Base-by-base conservation (phyloP, 2,797 vertebrate species). In the Columba guinea region DNA sequence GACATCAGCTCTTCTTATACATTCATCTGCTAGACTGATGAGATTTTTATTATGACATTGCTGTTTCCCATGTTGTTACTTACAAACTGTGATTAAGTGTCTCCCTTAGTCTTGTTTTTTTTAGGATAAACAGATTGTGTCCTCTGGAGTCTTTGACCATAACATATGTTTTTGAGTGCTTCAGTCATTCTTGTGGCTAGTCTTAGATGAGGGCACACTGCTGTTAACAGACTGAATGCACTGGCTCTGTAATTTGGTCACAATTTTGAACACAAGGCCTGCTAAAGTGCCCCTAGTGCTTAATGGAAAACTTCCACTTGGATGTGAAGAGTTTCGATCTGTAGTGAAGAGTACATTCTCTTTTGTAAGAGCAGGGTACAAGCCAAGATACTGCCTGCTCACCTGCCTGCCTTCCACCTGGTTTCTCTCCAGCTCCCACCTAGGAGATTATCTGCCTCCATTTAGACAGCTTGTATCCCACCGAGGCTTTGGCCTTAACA, bases 261-360 rank as follows among this genome's bases (percentile, higher is more conserved):
- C 21, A 10, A 11, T 86, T 91, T 91, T 63, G 62, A 91, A n/a
- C 46, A 78, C 34, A 39, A 81, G 39, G 34, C 46, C 41, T 67
- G 32, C 46, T 51, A 19, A 13, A 37, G 24, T 22, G 53, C 5
- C 51, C 44, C 30, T 63, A 65, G 48, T 52, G 37, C 24, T 91
- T 78, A 63, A 56, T 27, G 74, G 76, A 88, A 83, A 79, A 11
- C 48, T 87, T 59, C 48, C 52, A 34, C 26, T 52, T 3, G 11
- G 48, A 62, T 26, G 60, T 0, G 2, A n/a, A 24, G 15, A 48
- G 26, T 44, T 90, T 65, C 0, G 0, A 11, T 35, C 8, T 16
- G 3, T 21, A 64, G 27, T 1, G 1, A 28, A 11, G 48, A 37
- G 11, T 8, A 46, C 27, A 2, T 2, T 21, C 22, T 52, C 44